Conservation (phyloP, 2,113 vertebrate species). For the Okapia johnstoni region DNA sequence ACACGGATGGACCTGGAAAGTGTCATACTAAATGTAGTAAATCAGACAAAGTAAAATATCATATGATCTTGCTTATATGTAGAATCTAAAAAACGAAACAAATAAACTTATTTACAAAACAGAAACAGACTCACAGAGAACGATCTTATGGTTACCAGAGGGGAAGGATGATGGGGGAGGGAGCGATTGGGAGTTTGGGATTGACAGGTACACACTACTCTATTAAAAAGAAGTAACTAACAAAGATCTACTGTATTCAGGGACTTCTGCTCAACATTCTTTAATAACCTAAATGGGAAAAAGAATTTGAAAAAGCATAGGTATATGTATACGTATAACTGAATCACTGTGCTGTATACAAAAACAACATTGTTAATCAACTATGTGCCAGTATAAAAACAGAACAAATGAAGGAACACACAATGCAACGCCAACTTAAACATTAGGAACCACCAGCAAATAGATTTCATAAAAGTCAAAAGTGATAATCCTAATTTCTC, state of each 20-base stretch:
- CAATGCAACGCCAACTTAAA: not conserved
- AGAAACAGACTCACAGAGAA: not conserved
- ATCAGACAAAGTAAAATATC: not conserved
- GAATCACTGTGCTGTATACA: not conserved
- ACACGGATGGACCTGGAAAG: not conserved
- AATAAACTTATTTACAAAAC: not conserved
- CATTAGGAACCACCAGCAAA: not conserved
- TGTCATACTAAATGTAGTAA: not conserved
- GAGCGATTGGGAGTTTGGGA: not conserved
- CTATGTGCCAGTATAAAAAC: not conserved
- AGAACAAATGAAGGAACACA: not conserved
- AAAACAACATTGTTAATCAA: not conserved
- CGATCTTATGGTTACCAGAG: not conserved
- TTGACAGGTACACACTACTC: not conserved
- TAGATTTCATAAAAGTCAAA: not conserved
- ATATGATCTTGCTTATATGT: not conserved
- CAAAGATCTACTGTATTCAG: not conserved
- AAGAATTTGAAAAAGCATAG: not conserved
- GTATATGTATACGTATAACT: not conserved
- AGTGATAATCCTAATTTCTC: not conserved
- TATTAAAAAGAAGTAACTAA: not conserved
- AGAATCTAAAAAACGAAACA: not conserved
- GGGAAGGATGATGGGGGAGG: not conserved
- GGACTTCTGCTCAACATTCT: not conserved
- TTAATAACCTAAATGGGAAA: not conserved